Evolutionary conservation across 1,140 invertebrate species (phyloP).

Genomic region (Ephestia elutella): DNA sequence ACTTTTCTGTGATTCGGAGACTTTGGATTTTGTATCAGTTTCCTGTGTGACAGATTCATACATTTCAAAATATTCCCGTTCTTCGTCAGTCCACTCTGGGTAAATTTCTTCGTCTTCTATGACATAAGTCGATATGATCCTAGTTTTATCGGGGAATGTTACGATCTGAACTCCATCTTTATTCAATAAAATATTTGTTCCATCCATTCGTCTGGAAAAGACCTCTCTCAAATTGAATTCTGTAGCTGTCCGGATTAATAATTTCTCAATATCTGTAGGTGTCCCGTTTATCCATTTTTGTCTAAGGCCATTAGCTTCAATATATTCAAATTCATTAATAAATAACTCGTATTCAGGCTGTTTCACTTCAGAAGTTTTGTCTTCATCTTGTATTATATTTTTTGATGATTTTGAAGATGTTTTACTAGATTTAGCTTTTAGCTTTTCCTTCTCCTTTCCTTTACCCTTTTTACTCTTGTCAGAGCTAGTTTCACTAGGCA

Average conservation of each 20-base stretch:
- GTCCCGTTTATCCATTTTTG: slow-evolving; percentile 43
- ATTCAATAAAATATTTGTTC: slow-evolving; percentile 70
- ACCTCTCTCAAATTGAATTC: slow-evolving; percentile 73
- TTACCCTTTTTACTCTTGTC: slow-evolving; percentile 52
- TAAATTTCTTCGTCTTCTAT: slow-evolving; percentile 63
- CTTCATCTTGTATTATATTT: slow-evolving; percentile 26
- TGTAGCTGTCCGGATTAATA: slow-evolving; percentile 67
- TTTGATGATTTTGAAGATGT: slow-evolving; percentile 40
- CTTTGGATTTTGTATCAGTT: slow-evolving; percentile 33
- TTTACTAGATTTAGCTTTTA: slow-evolving; percentile 41
- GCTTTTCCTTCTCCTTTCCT: slow-evolving; percentile 32
- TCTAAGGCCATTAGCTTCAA: slow-evolving; percentile 44
- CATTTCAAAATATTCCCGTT: slow-evolving; percentile 41
- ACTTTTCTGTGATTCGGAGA: slow-evolving; percentile 40
- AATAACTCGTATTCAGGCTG: slow-evolving; percentile 36
- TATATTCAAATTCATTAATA: slow-evolving; percentile 56
- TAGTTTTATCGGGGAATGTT: slow-evolving; percentile 69
- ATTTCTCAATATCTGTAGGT: slow-evolving; percentile 54
- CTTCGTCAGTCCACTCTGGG: slow-evolving; percentile 55
- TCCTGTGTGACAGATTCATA: slow-evolving; percentile 27
- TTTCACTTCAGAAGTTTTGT: slow-evolving; percentile 25
- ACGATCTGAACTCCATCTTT: slow-evolving; percentile 69
- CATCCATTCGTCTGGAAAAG: slow-evolving; percentile 73
- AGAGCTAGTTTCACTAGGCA: slow-evolving; percentile 29
- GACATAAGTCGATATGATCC: slow-evolving; percentile 64